A percentile compares a stretch with the other conserved stretches of the same genome.
Conservation (phyloP, 2,888 invertebrate species). For the Megastigmus dorsalis region DNA sequence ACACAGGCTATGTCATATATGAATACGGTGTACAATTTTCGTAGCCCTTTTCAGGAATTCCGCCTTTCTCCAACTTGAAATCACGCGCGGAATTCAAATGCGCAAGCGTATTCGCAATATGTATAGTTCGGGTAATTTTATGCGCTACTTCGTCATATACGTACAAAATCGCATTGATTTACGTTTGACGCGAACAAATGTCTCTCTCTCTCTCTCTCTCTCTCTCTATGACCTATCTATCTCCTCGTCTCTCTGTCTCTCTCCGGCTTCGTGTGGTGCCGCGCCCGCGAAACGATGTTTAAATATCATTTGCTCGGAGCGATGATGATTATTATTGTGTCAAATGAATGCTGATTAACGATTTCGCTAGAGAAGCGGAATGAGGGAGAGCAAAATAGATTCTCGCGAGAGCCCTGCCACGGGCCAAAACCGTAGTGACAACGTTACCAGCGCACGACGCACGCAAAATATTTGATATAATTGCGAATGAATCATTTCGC, state of each 20-base stretch:
- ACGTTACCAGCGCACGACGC: no score
- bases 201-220: slow-evolving; percentile 1
- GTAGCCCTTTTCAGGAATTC: slow-evolving; percentile 7
- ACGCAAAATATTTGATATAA: no score
- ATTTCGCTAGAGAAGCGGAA: no score
- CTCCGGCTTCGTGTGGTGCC: not conserved
- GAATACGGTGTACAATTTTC: slow-evolving; percentile 23
- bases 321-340: slow-evolving; percentile 21
- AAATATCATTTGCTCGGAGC: slow-evolving; percentile 3
- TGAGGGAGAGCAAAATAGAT: no score
- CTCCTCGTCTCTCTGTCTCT: slow-evolving; percentile 9
- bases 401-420: no score
- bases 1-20: not conserved
- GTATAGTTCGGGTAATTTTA: slow-evolving; percentile 36
- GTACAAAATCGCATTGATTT: slow-evolving; percentile 42
- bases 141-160: slow-evolving; percentile 19
- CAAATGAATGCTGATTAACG: slow-evolving; percentile 31
- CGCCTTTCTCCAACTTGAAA: slow-evolving; percentile 14
- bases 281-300: slow-evolving; percentile 24
- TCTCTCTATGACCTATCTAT: no score
- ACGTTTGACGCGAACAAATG: slow-evolving; percentile 21
- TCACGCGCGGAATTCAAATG: slow-evolving; percentile 21
- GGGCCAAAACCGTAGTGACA: no score
- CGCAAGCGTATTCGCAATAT: not conserved
- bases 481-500: no score